Conservation (phyloP, 2,888 invertebrate species). For the Ferdinandea cuprea region DNA sequence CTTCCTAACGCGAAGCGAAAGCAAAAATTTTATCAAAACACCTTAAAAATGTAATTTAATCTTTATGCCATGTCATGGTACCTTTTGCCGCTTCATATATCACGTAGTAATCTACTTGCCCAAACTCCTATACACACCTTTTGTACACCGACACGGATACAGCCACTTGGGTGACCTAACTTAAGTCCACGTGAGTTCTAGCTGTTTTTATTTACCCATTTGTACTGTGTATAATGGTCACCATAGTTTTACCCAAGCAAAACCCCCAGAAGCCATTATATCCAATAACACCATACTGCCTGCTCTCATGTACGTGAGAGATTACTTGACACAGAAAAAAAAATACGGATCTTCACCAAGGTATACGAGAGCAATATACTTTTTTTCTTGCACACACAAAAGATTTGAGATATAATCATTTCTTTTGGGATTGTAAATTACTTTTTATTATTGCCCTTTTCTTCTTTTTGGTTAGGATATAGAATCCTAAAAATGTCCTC, state of each 20-base stretch:
- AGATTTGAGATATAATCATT: slow-evolving; percentile 70
- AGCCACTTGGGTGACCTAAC: slow-evolving; percentile 68
- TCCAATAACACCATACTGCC: slow-evolving; percentile 58
- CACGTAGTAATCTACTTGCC: slow-evolving; percentile 65
- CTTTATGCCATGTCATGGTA: slow-evolving; percentile 68
- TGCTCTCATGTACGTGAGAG: slow-evolving; percentile 46
- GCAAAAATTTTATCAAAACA: slow-evolving; percentile 19
- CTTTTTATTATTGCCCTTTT: slow-evolving; percentile 66
- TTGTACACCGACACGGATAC: slow-evolving; percentile 54
- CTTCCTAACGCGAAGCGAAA: background rate
- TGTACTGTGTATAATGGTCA: slow-evolving; percentile 58
- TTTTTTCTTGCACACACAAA: slow-evolving; percentile 47
- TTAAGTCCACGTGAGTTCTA: slow-evolving; percentile 58
- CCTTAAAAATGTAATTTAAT: slow-evolving; percentile 60
- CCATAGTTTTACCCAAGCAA: slow-evolving; percentile 46
- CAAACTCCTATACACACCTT: slow-evolving; percentile 44
- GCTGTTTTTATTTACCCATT: slow-evolving; percentile 71
- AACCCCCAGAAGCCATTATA: slow-evolving; percentile 65
- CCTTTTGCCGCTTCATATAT: slow-evolving; percentile 69
- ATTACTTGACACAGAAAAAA: slow-evolving; percentile 36
- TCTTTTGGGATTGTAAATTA: slow-evolving; percentile 72
- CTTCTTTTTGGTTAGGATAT: slow-evolving; percentile 18
- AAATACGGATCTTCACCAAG: slow-evolving; percentile 23
- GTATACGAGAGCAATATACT: slow-evolving; percentile 19
- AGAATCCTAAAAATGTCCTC: slow-evolving; percentile 54